phyloP scores from a whole-genome alignment of 2,113 vertebrate species.

The Oryzias curvinotus region DNA sequence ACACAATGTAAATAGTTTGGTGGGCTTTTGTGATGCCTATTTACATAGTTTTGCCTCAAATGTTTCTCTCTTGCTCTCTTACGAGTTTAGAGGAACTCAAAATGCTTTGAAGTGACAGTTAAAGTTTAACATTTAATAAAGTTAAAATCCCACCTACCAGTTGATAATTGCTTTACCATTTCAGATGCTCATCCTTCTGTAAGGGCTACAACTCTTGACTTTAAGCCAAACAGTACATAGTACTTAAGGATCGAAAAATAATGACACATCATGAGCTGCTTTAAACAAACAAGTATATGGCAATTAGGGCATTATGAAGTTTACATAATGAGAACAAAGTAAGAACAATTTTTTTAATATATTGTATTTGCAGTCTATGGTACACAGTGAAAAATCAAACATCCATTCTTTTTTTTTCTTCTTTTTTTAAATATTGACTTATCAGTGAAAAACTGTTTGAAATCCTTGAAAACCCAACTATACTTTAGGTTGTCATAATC shows the following conservation, averaged over 20 bases:
- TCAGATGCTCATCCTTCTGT: conserved; percentile 11
- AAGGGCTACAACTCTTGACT: no score
- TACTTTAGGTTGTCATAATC: conserved; percentile 30
- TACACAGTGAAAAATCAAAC: conserved; percentile 39
- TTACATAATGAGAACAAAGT: conserved; percentile 32
- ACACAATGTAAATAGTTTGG: conserved; percentile 7
- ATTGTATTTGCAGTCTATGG: conserved; percentile 57
- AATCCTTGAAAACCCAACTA: conserved; percentile 10
- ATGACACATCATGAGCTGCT: conserved; percentile 10
- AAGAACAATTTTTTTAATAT: conserved; percentile 14
- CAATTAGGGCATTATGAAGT: conserved; percentile 20
- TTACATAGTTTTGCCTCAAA: conserved; percentile 33
- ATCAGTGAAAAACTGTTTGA: conserved; percentile 18
- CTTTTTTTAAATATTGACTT: conserved; percentile 6
- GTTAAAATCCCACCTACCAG: conserved; percentile 29
- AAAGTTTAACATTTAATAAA: conserved; percentile 29
- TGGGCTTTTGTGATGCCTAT: conserved; percentile 46
- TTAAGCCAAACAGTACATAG: conserved; percentile 27
- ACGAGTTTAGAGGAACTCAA: conserved; percentile 15
- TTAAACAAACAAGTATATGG: conserved; percentile 31
- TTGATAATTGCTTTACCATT: conserved; percentile 13
- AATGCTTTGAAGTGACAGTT: conserved; percentile 30
- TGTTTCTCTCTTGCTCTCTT: conserved; percentile 2
- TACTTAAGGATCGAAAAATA: conserved; percentile 10
- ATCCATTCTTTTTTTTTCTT: conserved; percentile 9